Evolutionary conservation across 1,140 invertebrate genomes (phyloP), one percentile per base, ranked within the genome.

Genomic region (Bombus confusus): DNA sequence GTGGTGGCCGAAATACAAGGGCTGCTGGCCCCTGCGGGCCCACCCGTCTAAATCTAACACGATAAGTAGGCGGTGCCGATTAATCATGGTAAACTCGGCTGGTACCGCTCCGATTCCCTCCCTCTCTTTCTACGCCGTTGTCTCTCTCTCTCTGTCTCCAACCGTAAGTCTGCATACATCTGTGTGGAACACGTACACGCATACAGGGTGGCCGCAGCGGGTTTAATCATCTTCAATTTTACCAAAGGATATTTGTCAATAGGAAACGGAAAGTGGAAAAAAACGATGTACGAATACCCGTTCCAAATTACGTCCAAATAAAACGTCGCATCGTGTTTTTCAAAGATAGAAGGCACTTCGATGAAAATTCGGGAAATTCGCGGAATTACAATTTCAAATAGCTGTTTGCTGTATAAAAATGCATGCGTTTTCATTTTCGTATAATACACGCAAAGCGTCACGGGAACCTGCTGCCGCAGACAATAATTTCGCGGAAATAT

Each of bases 21-120:
- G 80, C 86, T 79, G 85, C 72, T 87, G 83, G 85, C 79, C 87
- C 87, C 90, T 83, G 80, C 73, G 83, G 89, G 83, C 75, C 81
- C 89, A 81, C 79, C 78, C 82, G 86, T 90, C 88, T 90, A 90
- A 90, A 90, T 90, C 89, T 90, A 90, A 91, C 90, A 90, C 90
- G 90, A 91, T 91, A 91, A 91, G 90, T 91, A 91, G 90, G 90
- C 90, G 90, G 90, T 91, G 90, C 88, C 90, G 90, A 91, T 91
- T 91, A 91, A 91, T 91, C 90, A 91, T 91, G 88, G 91, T 92
- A 87, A 92, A 91, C 84, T 90, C 83, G 84, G 86, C 80, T 66
- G 87, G 80, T 82, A 85, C 88, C 62, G 83, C 83, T 87, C 76
- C 73, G 43, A 78, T 73, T 81, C 71, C 66, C 59, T 39, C 25